Evolutionary conservation across 53 echinoderm and acorn worm species (phyloP), one percentile per base, ranked within the genome.

Genomic region (Holothuria leucospilota): DNA sequence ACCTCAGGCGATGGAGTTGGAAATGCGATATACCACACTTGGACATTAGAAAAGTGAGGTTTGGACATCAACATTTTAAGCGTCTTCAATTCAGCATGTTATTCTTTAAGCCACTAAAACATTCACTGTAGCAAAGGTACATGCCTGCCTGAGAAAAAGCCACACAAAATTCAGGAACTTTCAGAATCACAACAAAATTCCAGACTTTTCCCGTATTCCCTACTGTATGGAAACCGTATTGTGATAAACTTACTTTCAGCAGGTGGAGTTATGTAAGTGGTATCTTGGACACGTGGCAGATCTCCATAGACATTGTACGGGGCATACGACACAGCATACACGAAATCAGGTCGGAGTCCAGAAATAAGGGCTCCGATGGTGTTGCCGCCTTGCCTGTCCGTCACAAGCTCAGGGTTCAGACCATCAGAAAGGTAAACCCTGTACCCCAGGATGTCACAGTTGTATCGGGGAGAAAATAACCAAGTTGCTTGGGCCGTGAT

Each of bases 371-470:
- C 86, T 14, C 24, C 59, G 0, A 86, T 34, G 0, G 89, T 73
- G 42, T 52, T 27, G 0, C 85, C 82, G 6, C 92, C 92, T 4
- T 21, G 16, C 20, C 86, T 61, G 20, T 86, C 74, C 1, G 63
- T 21, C 60, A 87, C 65, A 38, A 87, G 21, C 0, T 83, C 86
- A 14, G 63, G 66, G 46, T 24, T 82, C 63, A 89, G 27, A 9
- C 92, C 92, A 30, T 92, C 92, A 8, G 87, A 82, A 49, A 82
- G 73, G 46, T 73, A 64, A 61, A 96, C 60, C 40, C 85, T 89
- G 79, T 96, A 96, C 10, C 96, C 96, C 1, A 91, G 87, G 51
- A 96, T 63, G 59, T 96, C 93, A 41, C 96, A 96, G 29, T 62
- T 87, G 61, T 64, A 91, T 34, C 87, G 78, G 18, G 67, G 29